Evolutionary conservation across 2,113 vertebrate genomes (phyloP), one percentile per base, ranked within the genome.

Genomic region (Cavia porcellus): DNA sequence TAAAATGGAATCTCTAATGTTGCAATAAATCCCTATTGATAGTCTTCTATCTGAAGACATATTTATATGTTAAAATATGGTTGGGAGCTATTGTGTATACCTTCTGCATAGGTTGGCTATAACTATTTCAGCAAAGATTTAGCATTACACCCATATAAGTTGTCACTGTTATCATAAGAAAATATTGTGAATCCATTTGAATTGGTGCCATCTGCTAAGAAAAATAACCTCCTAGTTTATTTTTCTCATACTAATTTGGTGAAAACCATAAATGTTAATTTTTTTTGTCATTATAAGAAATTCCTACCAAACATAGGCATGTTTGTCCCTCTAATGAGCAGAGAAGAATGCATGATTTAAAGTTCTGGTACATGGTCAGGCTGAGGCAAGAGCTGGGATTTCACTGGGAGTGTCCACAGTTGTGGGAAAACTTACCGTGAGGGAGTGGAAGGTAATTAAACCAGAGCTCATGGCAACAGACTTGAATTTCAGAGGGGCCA

Each of bases 381-480:
- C 45, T 81, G 32, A 22, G 94, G n/a, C 45, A 35, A 55, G 80
- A 38, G 50, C 62, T 96, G 20, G 50, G n/a, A 87, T 89, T 96
- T 93, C 92, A 88, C 25, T 25, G 47, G 75, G 42, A 83, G 47
- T 72, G 45, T 80, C 94, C 83, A 61, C 85, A 93, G 94, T 90
- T 94, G 72, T 83, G 91, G 83, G 86, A 42, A 93, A 94, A 59
- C 42, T 72, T 42, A 80, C 94, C 70, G 72, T 91, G 45, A 84
- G 85, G 94, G 42, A 97, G 15, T 30, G 62, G n/a, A 86, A 95
- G 89, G 81, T 93, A 57, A 97, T 95, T 90, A 97, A 96, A 89
- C 7, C 50, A 22, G 45, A 96, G 70, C 30, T 96, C 70, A 93
- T 7, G 97, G 25, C 61, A 95, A 90, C 88, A 94, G 1, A 20